Evolutionary conservation across 2,888 invertebrate species (phyloP), one percentile per base, ranked within the genome.

Genomic region (Cheiracanthium punctorium): DNA sequence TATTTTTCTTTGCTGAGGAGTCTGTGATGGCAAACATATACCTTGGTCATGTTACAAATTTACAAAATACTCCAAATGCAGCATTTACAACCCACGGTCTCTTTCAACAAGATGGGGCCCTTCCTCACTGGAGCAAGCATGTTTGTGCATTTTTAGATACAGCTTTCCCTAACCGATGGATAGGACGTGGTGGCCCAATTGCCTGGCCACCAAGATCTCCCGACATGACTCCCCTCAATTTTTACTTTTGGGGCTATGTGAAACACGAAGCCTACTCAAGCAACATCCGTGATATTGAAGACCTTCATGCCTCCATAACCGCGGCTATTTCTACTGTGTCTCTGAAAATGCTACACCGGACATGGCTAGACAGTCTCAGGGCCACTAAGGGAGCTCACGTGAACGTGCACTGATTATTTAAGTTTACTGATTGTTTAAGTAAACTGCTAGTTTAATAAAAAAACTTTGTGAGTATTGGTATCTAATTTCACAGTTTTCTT

Each of bases 401-500:
- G 69, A 33, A 69, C 30, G 7, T 32, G 33, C 20, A 33, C 69
- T 32, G 33, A 32, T 33, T 69, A 32, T 69, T 69, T 32, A 32
- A 69, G 14, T 12, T n/a, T n/a, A n/a, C n/a, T n/a, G n/a, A n/a
- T n/a, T n/a, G n/a, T n/a, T n/a, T n/a, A n/a, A n/a, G n/a, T n/a
- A n/a, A n/a, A n/a, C n/a, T n/a, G n/a, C n/a, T n/a, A n/a, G n/a
- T n/a, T n/a, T n/a, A n/a, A n/a, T n/a, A n/a, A n/a, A 69, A 69
- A 69, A 30, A 2, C 14, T 32, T 32, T 69, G 32, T 69, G 69
- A 10, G n/a, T 7, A 69, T 30, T 69, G 30, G 14, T 69, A 12
- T 69, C 69, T 33, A 69, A 20, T 69, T 30, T 69, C 33, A 69
- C 69, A 32, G 28, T 69, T 69, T 33, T 33, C 69, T 69, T 12